Evolutionary conservation across 1,140 invertebrate species (phyloP).

Genomic region (Drosophila seguyi): DNA sequence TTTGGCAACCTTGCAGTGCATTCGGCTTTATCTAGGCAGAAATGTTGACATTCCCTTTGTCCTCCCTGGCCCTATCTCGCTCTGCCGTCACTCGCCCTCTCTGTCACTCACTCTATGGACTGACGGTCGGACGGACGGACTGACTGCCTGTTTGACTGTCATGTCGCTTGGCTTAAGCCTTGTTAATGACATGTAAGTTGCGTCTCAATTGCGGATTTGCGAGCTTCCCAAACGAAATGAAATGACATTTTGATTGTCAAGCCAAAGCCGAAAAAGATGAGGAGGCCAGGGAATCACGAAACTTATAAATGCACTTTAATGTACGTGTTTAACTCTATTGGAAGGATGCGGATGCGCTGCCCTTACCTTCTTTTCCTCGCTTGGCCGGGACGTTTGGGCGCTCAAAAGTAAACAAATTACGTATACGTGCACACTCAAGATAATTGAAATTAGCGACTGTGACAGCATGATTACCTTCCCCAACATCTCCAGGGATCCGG

Average conservation of each 20-base stretch:
- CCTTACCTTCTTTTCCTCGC: constrained; percentile 34
- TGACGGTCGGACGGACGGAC: neutral
- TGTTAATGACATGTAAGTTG: constrained; percentile 81
- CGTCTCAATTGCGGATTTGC: constrained; percentile 80
- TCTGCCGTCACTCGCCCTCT: constrained; percentile 7
- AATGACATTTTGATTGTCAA: constrained; percentile 76
- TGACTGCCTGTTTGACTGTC: constrained; percentile 29
- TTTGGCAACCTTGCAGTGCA: constrained; percentile 40
- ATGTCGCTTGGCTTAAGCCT: constrained; percentile 58
- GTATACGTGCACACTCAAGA: constrained; percentile 68
- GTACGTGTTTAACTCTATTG: constrained; percentile 41
- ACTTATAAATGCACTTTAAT: constrained; percentile 56
- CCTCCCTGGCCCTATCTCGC: constrained; percentile 9
- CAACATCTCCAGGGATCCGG: constrained; percentile 52
- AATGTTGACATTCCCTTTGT: constrained; percentile 70
- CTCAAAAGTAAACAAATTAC: constrained; percentile 74
- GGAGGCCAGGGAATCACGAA: constrained; percentile 31
- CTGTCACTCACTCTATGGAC: constrained; percentile 8
- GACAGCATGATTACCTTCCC: constrained; percentile 78
- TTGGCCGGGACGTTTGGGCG: constrained; percentile 12
- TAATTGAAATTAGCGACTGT: constrained; percentile 82
- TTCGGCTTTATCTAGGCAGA: constrained; percentile 28
- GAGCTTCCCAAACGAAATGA: constrained; percentile 55
- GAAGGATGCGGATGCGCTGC: constrained; percentile 51
- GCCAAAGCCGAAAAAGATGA: constrained; percentile 45